Evolutionary conservation across 2,797 vertebrate species (phyloP).

Genomic region (Eupleurogrammus muticus): DNA sequence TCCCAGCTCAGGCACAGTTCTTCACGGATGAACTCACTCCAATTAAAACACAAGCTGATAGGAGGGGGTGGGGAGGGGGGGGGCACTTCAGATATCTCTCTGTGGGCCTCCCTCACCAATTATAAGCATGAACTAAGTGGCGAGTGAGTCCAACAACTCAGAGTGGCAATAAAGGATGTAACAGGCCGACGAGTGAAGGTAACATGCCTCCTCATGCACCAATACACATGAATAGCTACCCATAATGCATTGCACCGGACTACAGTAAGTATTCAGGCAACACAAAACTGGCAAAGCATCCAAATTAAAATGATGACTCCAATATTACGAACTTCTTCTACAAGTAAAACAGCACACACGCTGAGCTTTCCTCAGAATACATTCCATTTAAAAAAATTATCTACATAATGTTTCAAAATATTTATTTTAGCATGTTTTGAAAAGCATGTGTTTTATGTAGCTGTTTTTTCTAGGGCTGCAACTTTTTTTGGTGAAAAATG

Average conservation of each 20-base stretch:
- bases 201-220: conserved; percentile 1
- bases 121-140: conserved; percentile 17
- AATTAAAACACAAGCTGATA: conserved; percentile 65
- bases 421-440: too few species aligned
- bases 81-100: conserved; percentile 12
- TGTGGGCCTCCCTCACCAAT: conserved; percentile 29
- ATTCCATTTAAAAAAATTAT: not conserved
- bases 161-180: not conserved
- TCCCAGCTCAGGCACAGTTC: conserved; percentile 31
- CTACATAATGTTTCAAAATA: too few species aligned
- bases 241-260: too few species aligned
- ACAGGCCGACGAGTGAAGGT: not conserved
- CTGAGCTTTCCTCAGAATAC: too few species aligned
- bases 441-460: not conserved
- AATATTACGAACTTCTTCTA: not conserved
- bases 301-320: not conserved
- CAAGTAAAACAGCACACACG: not conserved
- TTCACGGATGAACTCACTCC: conserved; percentile 61
- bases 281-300: not conserved
- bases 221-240: not conserved
- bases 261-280: not conserved
- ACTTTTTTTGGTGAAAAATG: not conserved
- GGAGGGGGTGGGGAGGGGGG: conserved; percentile 5
- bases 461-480: not conserved
- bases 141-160: not conserved